Percentiles rank a stretch among this genome's conserved stretches.
These are phyloP conservation scores for Haemorhous mexicanus DNA, from an alignment of 2,113 vertebrate genomes.

Conservation along the genomic window DNA sequence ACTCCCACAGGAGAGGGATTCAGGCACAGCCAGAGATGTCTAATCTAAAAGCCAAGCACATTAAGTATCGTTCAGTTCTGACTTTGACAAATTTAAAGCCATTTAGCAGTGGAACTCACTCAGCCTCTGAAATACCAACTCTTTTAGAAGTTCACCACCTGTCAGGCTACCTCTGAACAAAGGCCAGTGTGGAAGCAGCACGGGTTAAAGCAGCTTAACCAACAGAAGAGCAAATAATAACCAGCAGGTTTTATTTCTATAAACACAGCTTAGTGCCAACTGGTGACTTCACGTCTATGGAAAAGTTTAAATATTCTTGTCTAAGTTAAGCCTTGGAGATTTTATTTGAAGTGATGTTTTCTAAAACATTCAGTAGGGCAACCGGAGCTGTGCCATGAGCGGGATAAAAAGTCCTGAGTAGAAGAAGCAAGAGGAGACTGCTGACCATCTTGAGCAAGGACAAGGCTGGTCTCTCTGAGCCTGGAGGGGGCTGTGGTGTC, in stretches of 20 bases:
- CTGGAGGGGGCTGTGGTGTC: not conserved
- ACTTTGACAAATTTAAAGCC: not conserved
- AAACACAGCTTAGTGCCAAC: constrained; percentile 45
- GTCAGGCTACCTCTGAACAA: not conserved
- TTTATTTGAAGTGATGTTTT: constrained; percentile 42
- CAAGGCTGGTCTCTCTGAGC: not conserved
- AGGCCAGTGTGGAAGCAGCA: not conserved
- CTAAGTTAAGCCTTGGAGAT: constrained; percentile 50
- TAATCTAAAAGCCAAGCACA: not conserved
- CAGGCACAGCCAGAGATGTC: not conserved
- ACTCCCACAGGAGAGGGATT: not conserved
- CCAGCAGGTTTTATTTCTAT: constrained; percentile 33
- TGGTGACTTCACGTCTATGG: constrained; percentile 59
- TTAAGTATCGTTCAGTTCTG: not conserved
- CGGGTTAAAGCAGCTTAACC: constrained; percentile 30
- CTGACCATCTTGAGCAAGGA: not conserved
- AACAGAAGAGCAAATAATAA: constrained; percentile 48
- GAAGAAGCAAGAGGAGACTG: not conserved
- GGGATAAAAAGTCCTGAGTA: not conserved
- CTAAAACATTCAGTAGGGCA: constrained; percentile 29
- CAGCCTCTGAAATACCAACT: not conserved
- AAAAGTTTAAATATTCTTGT: constrained; percentile 60
- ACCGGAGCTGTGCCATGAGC: constrained; percentile 7
- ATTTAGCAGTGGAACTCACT: not conserved
- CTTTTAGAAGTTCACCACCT: not conserved